Evolutionary conservation across 1,140 invertebrate genomes (phyloP).

Genomic region (Berghia stephanieae): DNA sequence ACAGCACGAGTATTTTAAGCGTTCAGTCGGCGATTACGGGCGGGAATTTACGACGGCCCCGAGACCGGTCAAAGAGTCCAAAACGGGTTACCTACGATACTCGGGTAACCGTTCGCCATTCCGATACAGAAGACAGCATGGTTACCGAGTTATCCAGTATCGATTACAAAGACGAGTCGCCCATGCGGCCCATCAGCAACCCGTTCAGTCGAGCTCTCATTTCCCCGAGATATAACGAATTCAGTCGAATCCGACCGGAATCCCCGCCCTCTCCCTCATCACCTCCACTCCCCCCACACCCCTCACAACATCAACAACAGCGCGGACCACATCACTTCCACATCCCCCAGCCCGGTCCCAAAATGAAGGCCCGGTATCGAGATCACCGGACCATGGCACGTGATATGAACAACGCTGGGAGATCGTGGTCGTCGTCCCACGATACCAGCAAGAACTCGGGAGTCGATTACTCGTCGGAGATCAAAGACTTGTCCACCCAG

Average conservation of each 20-base stretch:
- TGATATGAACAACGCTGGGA: too few relatives aligned
- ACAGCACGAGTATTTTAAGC: slow-evolving; percentile 20
- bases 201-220: background rate
- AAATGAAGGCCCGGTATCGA: too few relatives aligned
- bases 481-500: slow-evolving; percentile 46
- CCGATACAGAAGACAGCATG: slow-evolving; percentile 48
- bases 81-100: slow-evolving; percentile 54
- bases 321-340: background rate
- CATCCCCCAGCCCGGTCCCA: too few relatives aligned
- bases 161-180: slow-evolving; percentile 13
- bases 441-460: slow-evolving; percentile 28
- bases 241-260: slow-evolving; percentile 10
- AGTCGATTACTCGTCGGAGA: slow-evolving; percentile 44
- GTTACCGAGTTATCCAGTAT: slow-evolving; percentile 41
- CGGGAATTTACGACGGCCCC: slow-evolving; percentile 22
- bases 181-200: background rate
- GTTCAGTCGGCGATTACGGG: background rate
- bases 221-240: slow-evolving; percentile 21
- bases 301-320: background rate
- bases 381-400: too few relatives aligned
- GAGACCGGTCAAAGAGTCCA: slow-evolving; percentile 39
- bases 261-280: background rate
- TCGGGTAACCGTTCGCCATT: slow-evolving; percentile 49
- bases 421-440: too few relatives aligned
- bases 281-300: background rate